Conservation (phyloP, 2,797 vertebrate genomes). For the Mormyrops attenuatus region DNA sequence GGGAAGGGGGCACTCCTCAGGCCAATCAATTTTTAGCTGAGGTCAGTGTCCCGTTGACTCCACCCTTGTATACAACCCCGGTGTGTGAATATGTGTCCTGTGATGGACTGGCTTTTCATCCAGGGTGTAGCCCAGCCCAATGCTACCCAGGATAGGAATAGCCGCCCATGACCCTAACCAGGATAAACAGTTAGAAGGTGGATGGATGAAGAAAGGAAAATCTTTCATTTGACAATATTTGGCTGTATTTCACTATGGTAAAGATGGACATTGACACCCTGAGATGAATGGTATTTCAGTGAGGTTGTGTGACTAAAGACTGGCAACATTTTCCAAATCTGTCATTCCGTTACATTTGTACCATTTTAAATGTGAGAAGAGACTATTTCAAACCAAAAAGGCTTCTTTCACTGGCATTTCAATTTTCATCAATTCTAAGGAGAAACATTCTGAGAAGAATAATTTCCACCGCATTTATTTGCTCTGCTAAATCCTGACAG, state of each 20-base stretch:
- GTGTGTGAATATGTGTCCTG: background rate
- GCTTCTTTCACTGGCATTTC: background rate
- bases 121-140: background rate
- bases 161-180: background rate
- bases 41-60: background rate
- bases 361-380: background rate
- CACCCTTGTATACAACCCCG: background rate
- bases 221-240: background rate
- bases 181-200: background rate
- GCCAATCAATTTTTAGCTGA: background rate
- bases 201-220: background rate
- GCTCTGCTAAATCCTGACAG: slow-evolving; percentile 4
- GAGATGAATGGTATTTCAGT: slow-evolving; percentile 17
- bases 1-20: background rate
- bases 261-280: background rate
- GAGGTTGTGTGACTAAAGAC: background rate
- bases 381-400: background rate
- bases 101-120: background rate
- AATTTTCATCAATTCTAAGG: background rate
- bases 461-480: background rate
- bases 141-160: background rate
- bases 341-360: background rate
- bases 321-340: background rate
- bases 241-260: background rate
- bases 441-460: background rate